These are phyloP conservation scores for Tachina lurida DNA, from an alignment of 2,888 invertebrate species.

Conservation along the genomic window DNA sequence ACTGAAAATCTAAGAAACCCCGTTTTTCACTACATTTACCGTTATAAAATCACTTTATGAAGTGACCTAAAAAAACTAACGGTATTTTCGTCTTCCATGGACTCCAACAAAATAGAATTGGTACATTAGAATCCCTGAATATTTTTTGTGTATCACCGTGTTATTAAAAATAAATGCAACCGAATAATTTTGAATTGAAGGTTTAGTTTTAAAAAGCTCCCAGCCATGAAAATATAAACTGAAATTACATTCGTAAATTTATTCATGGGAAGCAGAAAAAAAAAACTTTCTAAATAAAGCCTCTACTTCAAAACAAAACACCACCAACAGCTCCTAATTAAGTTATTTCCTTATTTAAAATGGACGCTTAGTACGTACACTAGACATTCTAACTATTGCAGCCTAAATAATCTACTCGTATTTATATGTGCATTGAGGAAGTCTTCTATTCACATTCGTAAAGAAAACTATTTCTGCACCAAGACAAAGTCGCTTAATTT, in stretches of 20 bases:
- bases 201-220: conserved; percentile 11
- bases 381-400: conserved; percentile 10
- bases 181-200: neutral
- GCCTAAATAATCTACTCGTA: neutral
- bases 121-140: no score
- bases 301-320: neutral
- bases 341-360: conserved; percentile 26
- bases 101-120: no score
- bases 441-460: conserved; percentile 39
- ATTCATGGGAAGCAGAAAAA: neutral
- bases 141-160: no score
- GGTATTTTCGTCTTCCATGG: no score
- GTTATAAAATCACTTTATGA: no score
- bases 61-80: no score
- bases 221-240: neutral
- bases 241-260: conserved; percentile 6
- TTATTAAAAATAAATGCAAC: no score
- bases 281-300: conserved; percentile 19
- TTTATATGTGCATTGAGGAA: conserved; percentile 35
- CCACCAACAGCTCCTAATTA: conserved; percentile 12
- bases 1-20: no score
- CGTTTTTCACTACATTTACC: no score
- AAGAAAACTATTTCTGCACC: conserved; percentile 33
- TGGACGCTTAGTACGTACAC: conserved; percentile 3
- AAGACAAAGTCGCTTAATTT: conserved; percentile 15